Evolutionary conservation across 2,888 invertebrate species (phyloP).

Genomic region (Melitaea athalia): DNA sequence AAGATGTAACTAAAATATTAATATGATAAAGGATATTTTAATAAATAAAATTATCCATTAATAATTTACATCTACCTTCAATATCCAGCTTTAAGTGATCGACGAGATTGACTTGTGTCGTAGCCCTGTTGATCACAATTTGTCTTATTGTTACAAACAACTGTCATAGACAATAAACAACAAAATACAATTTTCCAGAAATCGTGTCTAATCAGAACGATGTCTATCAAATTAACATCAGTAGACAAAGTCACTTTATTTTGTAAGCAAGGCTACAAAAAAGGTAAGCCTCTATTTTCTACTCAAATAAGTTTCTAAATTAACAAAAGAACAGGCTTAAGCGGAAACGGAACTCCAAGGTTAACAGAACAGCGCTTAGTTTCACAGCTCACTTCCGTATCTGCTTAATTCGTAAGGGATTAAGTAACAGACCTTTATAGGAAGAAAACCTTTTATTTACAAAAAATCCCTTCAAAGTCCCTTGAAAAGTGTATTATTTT

Average conservation of each 20-base stretch:
- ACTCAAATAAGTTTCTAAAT: not conserved
- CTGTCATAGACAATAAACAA: too few relatives aligned
- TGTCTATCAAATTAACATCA: not conserved
- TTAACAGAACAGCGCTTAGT: constrained; percentile 2
- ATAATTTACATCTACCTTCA: too few relatives aligned
- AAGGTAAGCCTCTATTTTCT: not conserved
- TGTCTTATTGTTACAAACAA: too few relatives aligned
- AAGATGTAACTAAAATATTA: too few relatives aligned
- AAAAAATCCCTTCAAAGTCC: not conserved
- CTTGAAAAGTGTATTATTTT: not conserved
- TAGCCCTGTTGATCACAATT: too few relatives aligned
- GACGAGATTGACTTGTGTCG: too few relatives aligned
- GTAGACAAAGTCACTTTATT: not conserved
- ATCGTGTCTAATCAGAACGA: too few relatives aligned
- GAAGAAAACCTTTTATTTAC: not conserved
- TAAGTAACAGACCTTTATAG: not conserved
- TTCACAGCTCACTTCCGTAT: constrained; percentile 2
- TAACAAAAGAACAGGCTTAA: not conserved
- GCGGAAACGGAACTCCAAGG: not conserved
- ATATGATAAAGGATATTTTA: too few relatives aligned
- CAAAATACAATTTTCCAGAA: too few relatives aligned
- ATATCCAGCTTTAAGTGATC: too few relatives aligned
- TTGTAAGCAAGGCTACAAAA: not conserved
- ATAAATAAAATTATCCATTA: too few relatives aligned
- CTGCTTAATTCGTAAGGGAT: not conserved